phyloP scores from a whole-genome alignment of 2,888 invertebrate species.

The Pachliopta kotzebuea region DNA sequence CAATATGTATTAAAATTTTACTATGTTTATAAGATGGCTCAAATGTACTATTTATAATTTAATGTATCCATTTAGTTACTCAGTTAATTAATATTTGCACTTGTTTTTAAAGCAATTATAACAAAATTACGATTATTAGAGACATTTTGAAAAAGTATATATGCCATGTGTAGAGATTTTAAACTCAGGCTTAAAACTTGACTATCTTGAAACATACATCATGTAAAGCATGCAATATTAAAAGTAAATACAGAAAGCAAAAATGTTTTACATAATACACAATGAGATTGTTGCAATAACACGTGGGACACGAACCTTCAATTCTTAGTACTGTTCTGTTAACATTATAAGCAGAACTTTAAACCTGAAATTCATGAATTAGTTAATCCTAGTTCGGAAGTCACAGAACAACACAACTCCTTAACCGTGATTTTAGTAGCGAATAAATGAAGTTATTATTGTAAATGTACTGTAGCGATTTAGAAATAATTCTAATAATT shows the following conservation, averaged over 20 bases:
- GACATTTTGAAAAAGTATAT: background rate
- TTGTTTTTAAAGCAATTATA: constrained; percentile 27
- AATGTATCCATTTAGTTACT: background rate
- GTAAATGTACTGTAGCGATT: no score
- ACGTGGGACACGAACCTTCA: constrained; percentile 38
- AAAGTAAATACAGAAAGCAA: constrained; percentile 49
- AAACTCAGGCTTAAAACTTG: constrained; percentile 48
- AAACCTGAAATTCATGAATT: no score
- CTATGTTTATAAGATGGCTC: background rate
- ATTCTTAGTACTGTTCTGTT: constrained; percentile 62
- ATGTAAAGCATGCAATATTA: constrained; percentile 53
- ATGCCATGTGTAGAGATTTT: constrained; percentile 46
- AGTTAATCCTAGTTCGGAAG: no score
- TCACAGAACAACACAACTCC: no score
- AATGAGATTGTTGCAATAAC: constrained; percentile 47
- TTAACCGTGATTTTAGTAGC: no score
- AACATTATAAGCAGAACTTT: constrained; percentile 33
- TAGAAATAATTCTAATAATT: no score
- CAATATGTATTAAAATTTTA: no score
- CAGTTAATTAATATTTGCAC: constrained; percentile 5
- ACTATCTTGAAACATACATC: constrained; percentile 43
- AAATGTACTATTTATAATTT: background rate
- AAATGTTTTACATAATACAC: constrained; percentile 46
- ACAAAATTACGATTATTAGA: background rate
- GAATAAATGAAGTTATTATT: no score